phyloP scores from a whole-genome alignment of 2,888 invertebrate species.

The Nomada fabriciana region DNA sequence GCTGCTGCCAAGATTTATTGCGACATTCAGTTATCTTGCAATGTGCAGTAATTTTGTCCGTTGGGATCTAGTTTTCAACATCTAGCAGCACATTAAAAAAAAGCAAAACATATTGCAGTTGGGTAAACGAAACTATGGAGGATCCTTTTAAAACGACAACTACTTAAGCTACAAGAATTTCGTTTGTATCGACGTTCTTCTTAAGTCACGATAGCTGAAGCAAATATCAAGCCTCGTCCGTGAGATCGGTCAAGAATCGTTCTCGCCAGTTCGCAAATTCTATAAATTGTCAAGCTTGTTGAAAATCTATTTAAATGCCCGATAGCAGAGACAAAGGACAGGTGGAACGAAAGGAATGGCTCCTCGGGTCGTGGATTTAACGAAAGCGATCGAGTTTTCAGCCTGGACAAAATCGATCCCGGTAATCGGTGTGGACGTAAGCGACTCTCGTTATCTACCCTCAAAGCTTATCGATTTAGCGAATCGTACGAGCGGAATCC shows the following conservation, averaged over 20 bases:
- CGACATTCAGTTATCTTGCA: background rate
- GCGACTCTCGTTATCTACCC: slow-evolving; percentile 72
- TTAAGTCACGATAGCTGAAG: too few relatives aligned
- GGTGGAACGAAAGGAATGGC: slow-evolving; percentile 8
- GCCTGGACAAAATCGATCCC: slow-evolving; percentile 55
- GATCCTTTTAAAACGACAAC: too few relatives aligned
- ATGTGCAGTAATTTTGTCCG: background rate
- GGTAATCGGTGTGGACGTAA: slow-evolving; percentile 72
- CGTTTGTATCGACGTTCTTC: too few relatives aligned
- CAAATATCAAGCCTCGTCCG: too few relatives aligned
- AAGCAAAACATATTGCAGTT: too few relatives aligned
- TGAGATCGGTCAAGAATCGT: background rate
- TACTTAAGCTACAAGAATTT: too few relatives aligned
- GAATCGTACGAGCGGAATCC: slow-evolving; percentile 72
- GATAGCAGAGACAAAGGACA: slow-evolving; percentile 15
- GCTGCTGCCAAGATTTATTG: background rate
- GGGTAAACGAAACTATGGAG: too few relatives aligned
- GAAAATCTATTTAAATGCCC: slow-evolving; percentile 25
- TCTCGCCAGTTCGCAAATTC: background rate
- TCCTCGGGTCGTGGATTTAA: slow-evolving; percentile 50
- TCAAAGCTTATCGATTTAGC: slow-evolving; percentile 71
- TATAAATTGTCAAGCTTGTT: background rate
- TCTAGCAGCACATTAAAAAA: too few relatives aligned
- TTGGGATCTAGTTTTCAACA: too few relatives aligned
- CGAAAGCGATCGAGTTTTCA: slow-evolving; percentile 58